phyloP scores from a whole-genome alignment of 2,797 vertebrate genomes.

The Pogonophryne albipinna region DNA sequence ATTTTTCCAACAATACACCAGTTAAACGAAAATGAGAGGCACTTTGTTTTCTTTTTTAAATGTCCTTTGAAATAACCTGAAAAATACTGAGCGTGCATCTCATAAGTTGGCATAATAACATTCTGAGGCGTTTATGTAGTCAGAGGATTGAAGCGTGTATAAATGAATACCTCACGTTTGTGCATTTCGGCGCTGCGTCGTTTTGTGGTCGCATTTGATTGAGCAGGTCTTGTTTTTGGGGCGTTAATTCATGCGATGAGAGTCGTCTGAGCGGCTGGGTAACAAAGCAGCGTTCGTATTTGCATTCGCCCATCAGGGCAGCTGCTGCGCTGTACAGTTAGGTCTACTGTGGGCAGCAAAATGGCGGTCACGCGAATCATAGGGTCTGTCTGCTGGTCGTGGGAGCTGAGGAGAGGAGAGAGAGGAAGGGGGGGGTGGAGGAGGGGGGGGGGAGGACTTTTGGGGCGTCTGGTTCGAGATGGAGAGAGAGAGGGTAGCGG shows the following conservation, averaged over 20 bases:
- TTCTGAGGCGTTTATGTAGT: constrained; percentile 4
- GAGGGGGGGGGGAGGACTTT: constrained; percentile 7
- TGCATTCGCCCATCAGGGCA: constrained; percentile 76
- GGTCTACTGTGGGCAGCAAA: constrained; percentile 76
- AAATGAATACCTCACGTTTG: constrained; percentile 30
- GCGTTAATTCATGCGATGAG: constrained; percentile 59
- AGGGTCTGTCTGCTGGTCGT: constrained; percentile 73
- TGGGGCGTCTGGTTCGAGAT: constrained; percentile 73
- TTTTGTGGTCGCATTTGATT: constrained; percentile 36
- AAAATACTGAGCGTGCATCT: constrained; percentile 14
- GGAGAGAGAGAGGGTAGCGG: constrained; percentile 62
- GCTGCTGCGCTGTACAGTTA: constrained; percentile 77
- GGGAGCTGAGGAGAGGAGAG: constrained; percentile 65
- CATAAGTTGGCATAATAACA: constrained; percentile 1
- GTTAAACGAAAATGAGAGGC: not conserved
- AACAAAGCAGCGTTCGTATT: constrained; percentile 68
- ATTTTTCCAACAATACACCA: constrained; percentile 23
- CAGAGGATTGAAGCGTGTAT: constrained; percentile 8
- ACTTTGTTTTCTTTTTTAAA: constrained; percentile 19
- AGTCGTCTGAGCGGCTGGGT: constrained; percentile 44
- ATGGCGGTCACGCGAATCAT: constrained; percentile 81
- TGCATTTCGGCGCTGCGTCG: constrained; percentile 4
- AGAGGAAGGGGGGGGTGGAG: not conserved
- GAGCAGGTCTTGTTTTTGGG: constrained; percentile 37
- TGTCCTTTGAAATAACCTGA: constrained; percentile 3